A percentile compares a stretch with the other conserved stretches of the same genome.
These are phyloP conservation scores for Pyrochroa serraticornis DNA, from an alignment of 2,888 invertebrate species.

Conservation along the genomic window DNA sequence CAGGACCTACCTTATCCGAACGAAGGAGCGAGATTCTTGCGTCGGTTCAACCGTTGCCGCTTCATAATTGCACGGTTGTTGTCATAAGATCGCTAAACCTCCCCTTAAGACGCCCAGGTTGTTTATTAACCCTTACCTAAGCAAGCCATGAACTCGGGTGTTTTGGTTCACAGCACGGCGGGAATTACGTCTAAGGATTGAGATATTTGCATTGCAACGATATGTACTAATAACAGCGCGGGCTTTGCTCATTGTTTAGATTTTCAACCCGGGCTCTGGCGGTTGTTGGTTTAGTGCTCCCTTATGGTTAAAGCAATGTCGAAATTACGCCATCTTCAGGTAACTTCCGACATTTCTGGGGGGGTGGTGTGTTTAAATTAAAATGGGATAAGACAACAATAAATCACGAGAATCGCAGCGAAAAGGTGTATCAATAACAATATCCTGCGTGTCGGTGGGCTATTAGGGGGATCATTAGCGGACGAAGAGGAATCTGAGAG, in stretches of 20 bases:
- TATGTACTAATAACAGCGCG: constrained; percentile 29
- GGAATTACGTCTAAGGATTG: constrained; percentile 28
- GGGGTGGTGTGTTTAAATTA: too few relatives aligned
- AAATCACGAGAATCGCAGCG: constrained; percentile 11
- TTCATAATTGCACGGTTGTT: constrained; percentile 48
- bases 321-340: constrained; percentile 23
- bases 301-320: constrained; percentile 17
- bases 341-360: not conserved
- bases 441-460: constrained; percentile 43
- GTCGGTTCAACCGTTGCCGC: constrained; percentile 13
- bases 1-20: not conserved
- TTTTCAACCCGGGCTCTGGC: constrained; percentile 26
- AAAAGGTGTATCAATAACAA: constrained; percentile 39
- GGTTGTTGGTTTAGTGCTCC: constrained; percentile 27
- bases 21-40: constrained; percentile 17
- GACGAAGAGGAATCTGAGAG: constrained; percentile 39
- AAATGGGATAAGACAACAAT: not conserved
- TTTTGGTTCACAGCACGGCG: constrained; percentile 27
- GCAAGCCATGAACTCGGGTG: constrained; percentile 28
- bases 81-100: constrained; percentile 47
- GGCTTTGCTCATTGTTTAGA: constrained; percentile 31
- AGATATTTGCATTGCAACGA: constrained; percentile 33
- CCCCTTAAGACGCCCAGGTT: constrained; percentile 40
- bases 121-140: constrained; percentile 32
- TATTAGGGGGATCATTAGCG: constrained; percentile 46